phyloP scores from a whole-genome alignment of 30 jellyfish, hydroid and myxozoan genomes.

The Catostylus mosaicus region DNA sequence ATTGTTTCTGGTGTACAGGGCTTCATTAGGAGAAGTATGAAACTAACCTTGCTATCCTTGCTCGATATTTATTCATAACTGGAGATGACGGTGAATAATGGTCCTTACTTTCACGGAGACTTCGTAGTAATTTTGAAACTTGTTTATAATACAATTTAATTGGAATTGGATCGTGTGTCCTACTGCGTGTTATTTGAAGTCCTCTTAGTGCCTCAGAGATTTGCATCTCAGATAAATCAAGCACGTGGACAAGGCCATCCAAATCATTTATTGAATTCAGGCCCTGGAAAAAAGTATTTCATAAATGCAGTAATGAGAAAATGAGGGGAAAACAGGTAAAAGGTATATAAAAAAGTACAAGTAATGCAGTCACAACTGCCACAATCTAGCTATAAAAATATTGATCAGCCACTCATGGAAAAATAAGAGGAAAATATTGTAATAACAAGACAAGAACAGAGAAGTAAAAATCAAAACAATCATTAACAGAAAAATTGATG shows the following conservation, averaged over 20 bases:
- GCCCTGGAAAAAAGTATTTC: constrained; percentile 53
- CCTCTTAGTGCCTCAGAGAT: constrained; percentile 65
- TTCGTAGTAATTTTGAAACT: constrained; percentile 27
- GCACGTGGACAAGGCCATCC: constrained; percentile 67
- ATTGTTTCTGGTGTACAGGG: too few relatives aligned
- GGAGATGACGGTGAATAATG: constrained; percentile 39
- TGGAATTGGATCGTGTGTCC: constrained; percentile 56
- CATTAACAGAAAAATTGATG: too few relatives aligned
- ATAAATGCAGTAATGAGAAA: neutral
- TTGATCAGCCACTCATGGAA: too few relatives aligned
- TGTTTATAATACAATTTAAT: constrained; percentile 54
- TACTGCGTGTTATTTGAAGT: constrained; percentile 50
- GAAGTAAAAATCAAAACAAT: too few relatives aligned
- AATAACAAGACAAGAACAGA: too few relatives aligned
- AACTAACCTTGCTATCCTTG: constrained; percentile 53
- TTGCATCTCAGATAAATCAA: constrained; percentile 65
- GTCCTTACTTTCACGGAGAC: constrained; percentile 38
- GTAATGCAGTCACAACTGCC: too few relatives aligned
- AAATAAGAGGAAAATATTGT: too few relatives aligned
- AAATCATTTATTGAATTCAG: constrained; percentile 42
- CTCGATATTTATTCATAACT: constrained; percentile 39
- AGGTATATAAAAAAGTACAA: too few relatives aligned
- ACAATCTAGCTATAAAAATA: too few relatives aligned
- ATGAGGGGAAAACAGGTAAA: neutral
- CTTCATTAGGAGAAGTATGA: too few relatives aligned